Conservation (phyloP, 1,140 invertebrate genomes). For the Tetramorium parvispinum region DNA sequence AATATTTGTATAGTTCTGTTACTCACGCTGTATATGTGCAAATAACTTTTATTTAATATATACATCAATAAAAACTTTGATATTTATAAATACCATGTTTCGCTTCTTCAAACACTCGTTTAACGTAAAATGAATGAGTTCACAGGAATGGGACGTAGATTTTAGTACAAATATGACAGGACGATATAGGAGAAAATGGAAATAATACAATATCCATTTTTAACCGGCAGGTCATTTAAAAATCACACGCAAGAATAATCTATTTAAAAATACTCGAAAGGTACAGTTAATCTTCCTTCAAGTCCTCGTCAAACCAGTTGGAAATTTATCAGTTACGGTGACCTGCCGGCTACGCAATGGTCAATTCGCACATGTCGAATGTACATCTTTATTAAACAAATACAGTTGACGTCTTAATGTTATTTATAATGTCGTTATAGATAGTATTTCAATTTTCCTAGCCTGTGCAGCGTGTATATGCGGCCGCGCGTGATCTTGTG, state of each 20-base stretch:
- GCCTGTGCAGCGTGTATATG: conserved; percentile 85
- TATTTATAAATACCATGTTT: conserved; percentile 53
- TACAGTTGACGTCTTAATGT: conserved; percentile 86
- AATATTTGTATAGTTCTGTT: conserved; percentile 32
- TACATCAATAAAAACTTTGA: conserved; percentile 62
- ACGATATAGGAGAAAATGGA: conserved; percentile 4
- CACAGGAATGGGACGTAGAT: background rate
- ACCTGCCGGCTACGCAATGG: conserved; percentile 42
- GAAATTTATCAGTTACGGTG: background rate
- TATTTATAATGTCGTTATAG: conserved; percentile 85
- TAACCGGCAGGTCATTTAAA: conserved; percentile 46
- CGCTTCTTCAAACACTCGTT: conserved; percentile 7
- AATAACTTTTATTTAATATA: conserved; percentile 59
- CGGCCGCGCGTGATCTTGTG: conserved; percentile 81
- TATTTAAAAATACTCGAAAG: conserved; percentile 29
- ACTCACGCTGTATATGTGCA: conserved; percentile 39
- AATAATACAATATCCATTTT: conserved; percentile 58
- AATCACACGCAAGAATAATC: conserved; percentile 4
- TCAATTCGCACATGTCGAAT: conserved; percentile 77
- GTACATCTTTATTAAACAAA: conserved; percentile 87
- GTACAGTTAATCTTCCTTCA: background rate
- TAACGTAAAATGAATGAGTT: background rate
- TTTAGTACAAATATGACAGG: background rate
- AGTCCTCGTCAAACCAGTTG: background rate
- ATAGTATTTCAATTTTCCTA: conserved; percentile 84